Evolutionary conservation across 1,140 invertebrate species (phyloP).

Genomic region (Anadara kagoshimensis): DNA sequence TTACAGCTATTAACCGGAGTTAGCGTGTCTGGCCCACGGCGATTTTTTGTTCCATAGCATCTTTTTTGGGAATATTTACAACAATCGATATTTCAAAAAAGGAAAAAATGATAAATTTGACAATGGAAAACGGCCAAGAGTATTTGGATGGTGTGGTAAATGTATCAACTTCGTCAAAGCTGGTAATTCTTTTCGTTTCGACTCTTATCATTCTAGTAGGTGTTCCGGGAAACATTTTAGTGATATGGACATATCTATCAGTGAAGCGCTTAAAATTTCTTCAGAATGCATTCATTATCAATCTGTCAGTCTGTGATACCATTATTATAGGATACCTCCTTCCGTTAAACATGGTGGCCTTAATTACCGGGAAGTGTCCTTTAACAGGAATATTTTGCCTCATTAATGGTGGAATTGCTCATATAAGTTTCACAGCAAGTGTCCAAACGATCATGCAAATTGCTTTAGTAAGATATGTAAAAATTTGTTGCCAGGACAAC

Average conservation of each 20-base stretch:
- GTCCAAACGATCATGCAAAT: conserved; percentile 20
- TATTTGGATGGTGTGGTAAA: no score
- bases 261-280: neutral
- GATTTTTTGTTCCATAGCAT: no score
- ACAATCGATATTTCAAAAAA: no score
- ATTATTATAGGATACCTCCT: conserved; percentile 21
- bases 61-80: no score
- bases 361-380: neutral
- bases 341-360: conserved; percentile 1
- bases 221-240: conserved; percentile 4
- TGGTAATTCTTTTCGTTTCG: no score
- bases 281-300: conserved; percentile 15
- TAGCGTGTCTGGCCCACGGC: no score
- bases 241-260: conserved; percentile 7
- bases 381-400: neutral
- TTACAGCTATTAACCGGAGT: no score
- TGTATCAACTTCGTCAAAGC: no score
- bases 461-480: conserved; percentile 10
- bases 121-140: no score
- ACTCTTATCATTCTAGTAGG: neutral
- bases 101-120: no score
- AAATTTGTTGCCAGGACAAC: neutral
- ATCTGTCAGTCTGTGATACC: conserved; percentile 1
- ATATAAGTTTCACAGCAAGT: conserved; percentile 10
- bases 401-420: conserved; percentile 1